A percentile compares a stretch with the other conserved stretches of the same genome.
These are phyloP conservation scores for Peromyscus aztecus DNA, from an alignment of 2,797 vertebrate species.

Conservation along the genomic window DNA sequence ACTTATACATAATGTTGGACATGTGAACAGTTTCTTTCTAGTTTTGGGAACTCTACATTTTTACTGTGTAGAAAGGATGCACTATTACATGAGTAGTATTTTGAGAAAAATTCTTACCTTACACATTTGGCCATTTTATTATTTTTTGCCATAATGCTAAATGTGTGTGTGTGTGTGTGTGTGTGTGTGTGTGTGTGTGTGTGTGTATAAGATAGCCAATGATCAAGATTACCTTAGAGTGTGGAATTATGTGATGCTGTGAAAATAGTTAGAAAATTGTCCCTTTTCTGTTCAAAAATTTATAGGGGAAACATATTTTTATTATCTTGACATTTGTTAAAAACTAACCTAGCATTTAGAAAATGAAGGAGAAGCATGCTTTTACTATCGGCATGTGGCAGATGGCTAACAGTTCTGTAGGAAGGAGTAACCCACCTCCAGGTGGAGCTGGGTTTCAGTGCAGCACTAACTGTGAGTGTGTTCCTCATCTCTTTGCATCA, in stretches of 20 bases:
- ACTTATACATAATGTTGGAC: neutral
- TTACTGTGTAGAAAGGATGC: neutral
- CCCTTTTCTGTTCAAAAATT: neutral
- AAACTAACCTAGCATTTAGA: neutral
- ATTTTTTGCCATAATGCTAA: neutral
- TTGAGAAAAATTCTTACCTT: neutral
- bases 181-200: neutral
- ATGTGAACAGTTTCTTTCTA: neutral
- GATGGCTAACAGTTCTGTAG: neutral
- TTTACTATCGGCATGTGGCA: neutral
- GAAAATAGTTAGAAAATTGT: neutral
- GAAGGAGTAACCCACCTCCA: neutral
- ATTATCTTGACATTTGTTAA: neutral
- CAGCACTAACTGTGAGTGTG: rapidly evolving
- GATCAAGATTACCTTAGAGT: neutral
- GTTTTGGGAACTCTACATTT: neutral
- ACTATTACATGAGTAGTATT: neutral
- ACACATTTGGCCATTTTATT: neutral
- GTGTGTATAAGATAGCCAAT: neutral
- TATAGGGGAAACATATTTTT: neutral
- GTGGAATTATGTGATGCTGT: neutral
- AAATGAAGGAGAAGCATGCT: neutral
- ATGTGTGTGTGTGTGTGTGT: neutral
- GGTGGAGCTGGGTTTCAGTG: neutral
- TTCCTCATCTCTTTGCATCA: neutral